Evolutionary conservation across 2,113 vertebrate species (phyloP).

Genomic region (Cyprinus carpio): DNA sequence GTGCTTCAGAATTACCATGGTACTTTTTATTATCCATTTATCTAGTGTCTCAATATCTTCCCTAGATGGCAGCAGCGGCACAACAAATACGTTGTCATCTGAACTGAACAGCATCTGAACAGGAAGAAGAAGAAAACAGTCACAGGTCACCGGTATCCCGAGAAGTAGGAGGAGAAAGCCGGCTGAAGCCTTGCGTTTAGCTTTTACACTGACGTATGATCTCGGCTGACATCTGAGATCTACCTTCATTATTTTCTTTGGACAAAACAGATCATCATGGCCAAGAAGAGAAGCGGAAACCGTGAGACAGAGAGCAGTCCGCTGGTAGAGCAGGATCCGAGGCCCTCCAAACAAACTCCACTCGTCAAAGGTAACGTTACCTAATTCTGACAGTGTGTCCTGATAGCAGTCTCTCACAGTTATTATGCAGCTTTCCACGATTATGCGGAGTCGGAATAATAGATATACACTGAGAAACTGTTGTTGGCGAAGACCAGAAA

Average conservation of each 20-base stretch:
- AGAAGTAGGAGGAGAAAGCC: conserved; percentile 26
- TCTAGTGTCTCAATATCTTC: background rate
- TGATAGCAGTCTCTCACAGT: background rate
- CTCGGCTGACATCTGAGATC: background rate
- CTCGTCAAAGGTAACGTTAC: conserved; percentile 64
- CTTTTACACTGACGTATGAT: background rate
- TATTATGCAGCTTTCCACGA: background rate
- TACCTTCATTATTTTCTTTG: conserved; percentile 5
- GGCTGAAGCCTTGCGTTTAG: background rate
- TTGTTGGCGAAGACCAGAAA: background rate
- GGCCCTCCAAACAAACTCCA: conserved; percentile 52
- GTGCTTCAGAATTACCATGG: background rate
- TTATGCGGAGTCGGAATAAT: background rate
- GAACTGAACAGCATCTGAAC: background rate
- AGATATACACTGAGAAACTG: too few relatives aligned
- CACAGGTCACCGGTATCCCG: conserved; percentile 36
- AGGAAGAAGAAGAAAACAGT: conserved; percentile 21
- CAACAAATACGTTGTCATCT: background rate
- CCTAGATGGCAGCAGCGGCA: background rate
- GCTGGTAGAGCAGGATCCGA: conserved; percentile 58
- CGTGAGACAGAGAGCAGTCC: conserved; percentile 63
- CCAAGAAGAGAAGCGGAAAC: conserved; percentile 72
- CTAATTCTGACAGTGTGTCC: too few relatives aligned
- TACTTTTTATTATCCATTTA: background rate
- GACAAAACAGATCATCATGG: conserved; percentile 60